phyloP scores from a whole-genome alignment of 2,113 vertebrate genomes.

The Melanocharis versteri region DNA sequence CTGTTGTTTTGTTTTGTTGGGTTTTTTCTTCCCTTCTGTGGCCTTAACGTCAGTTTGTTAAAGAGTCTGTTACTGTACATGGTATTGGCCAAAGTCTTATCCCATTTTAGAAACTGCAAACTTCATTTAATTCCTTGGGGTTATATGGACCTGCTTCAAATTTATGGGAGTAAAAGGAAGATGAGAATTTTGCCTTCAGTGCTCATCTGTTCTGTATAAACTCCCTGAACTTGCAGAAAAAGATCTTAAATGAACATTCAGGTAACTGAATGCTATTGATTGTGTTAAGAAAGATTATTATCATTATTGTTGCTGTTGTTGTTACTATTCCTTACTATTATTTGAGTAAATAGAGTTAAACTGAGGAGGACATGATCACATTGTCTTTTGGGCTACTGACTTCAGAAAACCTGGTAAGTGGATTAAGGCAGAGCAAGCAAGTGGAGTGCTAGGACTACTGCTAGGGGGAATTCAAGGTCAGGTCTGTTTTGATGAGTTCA shows the following conservation, averaged over 20 bases:
- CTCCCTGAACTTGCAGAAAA: background rate
- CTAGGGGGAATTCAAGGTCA: background rate
- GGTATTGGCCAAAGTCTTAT: background rate
- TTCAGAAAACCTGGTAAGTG: background rate
- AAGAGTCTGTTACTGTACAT: background rate
- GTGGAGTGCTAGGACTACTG: background rate
- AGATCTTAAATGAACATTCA: background rate
- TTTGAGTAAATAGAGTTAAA: background rate
- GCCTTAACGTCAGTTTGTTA: background rate
- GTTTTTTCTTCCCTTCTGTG: background rate
- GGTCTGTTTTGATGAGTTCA: slow-evolving; percentile 22
- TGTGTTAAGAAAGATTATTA: background rate
- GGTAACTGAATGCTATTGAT: background rate
- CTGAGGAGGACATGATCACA: background rate
- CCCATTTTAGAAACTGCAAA: background rate
- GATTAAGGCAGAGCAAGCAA: background rate
- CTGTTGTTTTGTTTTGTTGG: background rate
- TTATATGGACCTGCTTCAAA: background rate
- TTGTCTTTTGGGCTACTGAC: background rate
- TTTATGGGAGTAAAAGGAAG: background rate
- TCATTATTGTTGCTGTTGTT: background rate
- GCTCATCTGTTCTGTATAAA: background rate
- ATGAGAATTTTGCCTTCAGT: background rate
- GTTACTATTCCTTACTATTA: background rate
- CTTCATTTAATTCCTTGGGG: background rate